phyloP scores from a whole-genome alignment of 2,113 vertebrate genomes.

The Mastomys coucha region DNA sequence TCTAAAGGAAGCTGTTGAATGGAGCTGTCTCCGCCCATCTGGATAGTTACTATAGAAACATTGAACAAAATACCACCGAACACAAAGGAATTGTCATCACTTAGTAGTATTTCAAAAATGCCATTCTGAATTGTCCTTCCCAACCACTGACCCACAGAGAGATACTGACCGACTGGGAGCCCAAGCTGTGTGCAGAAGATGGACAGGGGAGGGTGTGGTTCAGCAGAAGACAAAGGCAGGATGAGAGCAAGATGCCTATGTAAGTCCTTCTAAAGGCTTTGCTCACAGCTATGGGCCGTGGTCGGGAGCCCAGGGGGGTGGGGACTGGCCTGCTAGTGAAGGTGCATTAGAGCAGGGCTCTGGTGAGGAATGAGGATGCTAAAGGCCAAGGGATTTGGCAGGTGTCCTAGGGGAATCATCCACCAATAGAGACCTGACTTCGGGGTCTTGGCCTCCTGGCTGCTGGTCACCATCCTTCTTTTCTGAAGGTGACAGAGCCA shows the following conservation, averaged over 20 bases:
- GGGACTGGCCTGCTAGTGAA: background rate
- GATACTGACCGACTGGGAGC: background rate
- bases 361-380: background rate
- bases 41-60: background rate
- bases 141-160: constrained; percentile 11
- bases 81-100: background rate
- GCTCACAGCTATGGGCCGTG: background rate
- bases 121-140: constrained; percentile 12
- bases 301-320: background rate
- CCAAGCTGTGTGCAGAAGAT: background rate
- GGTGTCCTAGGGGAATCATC: background rate
- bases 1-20: background rate
- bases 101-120: constrained; percentile 15
- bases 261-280: background rate
- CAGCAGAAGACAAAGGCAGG: background rate
- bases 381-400: background rate
- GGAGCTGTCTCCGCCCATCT: constrained; percentile 4
- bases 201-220: background rate
- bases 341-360: background rate
- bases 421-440: background rate
- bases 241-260: background rate
- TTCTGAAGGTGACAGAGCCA: background rate
- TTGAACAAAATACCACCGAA: background rate
- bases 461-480: background rate
- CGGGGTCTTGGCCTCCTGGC: background rate